Base-by-base conservation (phyloP, 2,888 invertebrate species). In the Perizoma affinitatum region DNA sequence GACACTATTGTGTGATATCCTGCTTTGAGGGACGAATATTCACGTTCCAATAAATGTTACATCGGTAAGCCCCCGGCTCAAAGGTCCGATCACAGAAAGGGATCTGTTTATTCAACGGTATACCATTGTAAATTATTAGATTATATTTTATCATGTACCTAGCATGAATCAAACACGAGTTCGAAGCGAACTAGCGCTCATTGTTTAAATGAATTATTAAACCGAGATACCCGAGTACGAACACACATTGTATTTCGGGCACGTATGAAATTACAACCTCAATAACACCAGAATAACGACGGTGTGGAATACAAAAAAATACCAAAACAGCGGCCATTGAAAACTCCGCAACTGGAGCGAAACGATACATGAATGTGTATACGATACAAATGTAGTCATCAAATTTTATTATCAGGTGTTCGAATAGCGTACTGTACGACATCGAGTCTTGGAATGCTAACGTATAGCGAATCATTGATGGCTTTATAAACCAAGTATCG, bases 1-100 rank as follows among this genome's bases (percentile, higher is more conserved):
- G 88, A 89, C 83, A 87, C 87, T 84, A 86, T 86, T 87, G 82
- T 86, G 81, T 77, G 81, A 83, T 82, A 84, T 80, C 78, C 79
- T 76, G 74, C 81, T 80, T 80, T 83, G 80, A 84, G 82, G 80
- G 81, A 76, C 78, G 83, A 83, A 86, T 86, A 87, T 87, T 86
- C 87, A 81, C 82, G 80, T 79, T 72, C 79, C 82, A 83, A 88
- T 89, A 84, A 84, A 80, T 73, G 77, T 65, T 72, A 69, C 66
- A 67, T 53, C 63, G 57, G 65, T 60, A 62, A 70, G 70, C 67
- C 72, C 58, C 56, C 59, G 59, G 69, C 68, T 73, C 71, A 75
- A 79, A 72, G 70, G 70, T 66, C 60, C 67, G 60, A 71, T 58
- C 69, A 73, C 70, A 72, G 69, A 62, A 73, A 75, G 68, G 73